phyloP scores from a whole-genome alignment of 2,888 invertebrate species.

The Drosophila diplacantha region DNA sequence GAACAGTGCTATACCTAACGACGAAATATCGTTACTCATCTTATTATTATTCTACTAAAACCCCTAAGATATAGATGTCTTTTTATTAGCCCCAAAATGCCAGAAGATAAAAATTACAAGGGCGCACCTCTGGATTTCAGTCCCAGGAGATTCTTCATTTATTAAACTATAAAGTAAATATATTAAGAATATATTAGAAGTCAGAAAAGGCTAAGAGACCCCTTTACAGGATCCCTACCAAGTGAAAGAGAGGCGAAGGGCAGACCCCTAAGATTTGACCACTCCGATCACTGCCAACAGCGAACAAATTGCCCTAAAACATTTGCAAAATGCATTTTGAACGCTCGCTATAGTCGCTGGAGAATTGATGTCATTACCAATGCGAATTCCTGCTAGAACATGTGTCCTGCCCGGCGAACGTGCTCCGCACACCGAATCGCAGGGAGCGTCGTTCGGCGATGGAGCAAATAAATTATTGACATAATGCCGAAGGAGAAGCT shows the following conservation, averaged over 20 bases:
- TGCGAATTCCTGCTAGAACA: constrained; percentile 75
- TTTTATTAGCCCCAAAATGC: no score
- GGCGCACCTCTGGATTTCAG: background rate
- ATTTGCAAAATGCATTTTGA: constrained; percentile 51
- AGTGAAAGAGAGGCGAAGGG: background rate
- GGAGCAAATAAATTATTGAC: constrained; percentile 67
- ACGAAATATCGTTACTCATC: background rate
- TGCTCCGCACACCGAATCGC: constrained; percentile 47
- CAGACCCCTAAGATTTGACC: background rate
- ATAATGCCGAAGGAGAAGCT: constrained; percentile 53
- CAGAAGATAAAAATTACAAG: no score
- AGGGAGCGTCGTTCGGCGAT: constrained; percentile 24
- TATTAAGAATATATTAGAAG: background rate
- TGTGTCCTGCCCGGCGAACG: constrained; percentile 69
- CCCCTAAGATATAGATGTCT: background rate
- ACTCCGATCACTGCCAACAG: constrained; percentile 4
- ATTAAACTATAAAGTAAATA: background rate
- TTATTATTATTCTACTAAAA: background rate
- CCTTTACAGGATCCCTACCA: background rate
- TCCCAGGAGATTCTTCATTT: no score
- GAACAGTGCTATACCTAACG: no score
- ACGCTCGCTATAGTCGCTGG: constrained; percentile 29
- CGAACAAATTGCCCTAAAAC: constrained; percentile 59
- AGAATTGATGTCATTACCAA: constrained; percentile 73
- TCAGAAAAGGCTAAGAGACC: background rate